A percentile compares a stretch with the other conserved stretches of the same genome.
These are phyloP conservation scores for Lithobates sylvaticus DNA, from an alignment of 2,797 vertebrate species.

Conservation along the genomic window DNA sequence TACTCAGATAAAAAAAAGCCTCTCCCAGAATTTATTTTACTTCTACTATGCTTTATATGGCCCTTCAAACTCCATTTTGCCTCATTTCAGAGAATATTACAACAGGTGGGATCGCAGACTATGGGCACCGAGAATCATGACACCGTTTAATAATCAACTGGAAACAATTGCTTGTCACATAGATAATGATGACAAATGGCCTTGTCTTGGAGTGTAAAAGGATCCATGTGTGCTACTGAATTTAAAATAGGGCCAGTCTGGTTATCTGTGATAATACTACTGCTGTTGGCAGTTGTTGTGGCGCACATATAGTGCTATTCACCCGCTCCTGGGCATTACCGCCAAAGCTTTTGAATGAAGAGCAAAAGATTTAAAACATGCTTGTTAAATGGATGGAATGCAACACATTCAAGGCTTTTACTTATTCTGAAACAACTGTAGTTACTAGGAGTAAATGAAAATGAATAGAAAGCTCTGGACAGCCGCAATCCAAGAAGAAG, in stretches of 20 bases:
- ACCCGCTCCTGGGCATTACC: not conserved
- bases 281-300: not conserved
- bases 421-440: too few species aligned
- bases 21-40: not conserved
- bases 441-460: too few species aligned
- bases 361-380: not conserved
- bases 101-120: constrained; percentile 27
- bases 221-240: constrained; percentile 32
- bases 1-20: not conserved
- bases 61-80: not conserved
- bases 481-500: too few species aligned
- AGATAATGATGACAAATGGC: constrained; percentile 50
- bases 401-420: too few species aligned
- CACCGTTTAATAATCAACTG: constrained; percentile 40
- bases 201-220: constrained; percentile 16
- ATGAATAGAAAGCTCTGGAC: too few species aligned
- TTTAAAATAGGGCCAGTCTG: not conserved
- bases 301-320: not conserved
- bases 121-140: constrained; percentile 24
- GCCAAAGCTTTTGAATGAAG: not conserved
- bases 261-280: not conserved
- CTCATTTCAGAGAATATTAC: not conserved
- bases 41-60: constrained; percentile 4
- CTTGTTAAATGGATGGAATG: too few species aligned
- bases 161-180: constrained; percentile 36